A percentile compares a stretch with the other conserved stretches of the same genome.
Evolutionary conservation across 1,140 invertebrate genomes (phyloP).

Genomic region (Musca vetustissima): DNA sequence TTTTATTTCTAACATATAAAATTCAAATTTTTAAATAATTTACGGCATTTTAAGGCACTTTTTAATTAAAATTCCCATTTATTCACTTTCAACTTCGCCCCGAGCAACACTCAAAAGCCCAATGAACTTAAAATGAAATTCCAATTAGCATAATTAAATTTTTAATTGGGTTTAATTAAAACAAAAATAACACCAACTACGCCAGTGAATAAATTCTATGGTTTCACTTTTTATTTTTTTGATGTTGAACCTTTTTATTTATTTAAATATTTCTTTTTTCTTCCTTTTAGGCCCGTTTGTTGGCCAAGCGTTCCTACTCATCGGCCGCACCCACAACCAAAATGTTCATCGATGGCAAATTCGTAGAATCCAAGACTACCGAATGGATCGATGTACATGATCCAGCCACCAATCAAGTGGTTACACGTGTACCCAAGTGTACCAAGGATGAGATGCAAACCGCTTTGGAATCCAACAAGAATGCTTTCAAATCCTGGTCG

Average conservation of each 20-base stretch:
- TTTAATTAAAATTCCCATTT: no score
- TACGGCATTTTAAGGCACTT: no score
- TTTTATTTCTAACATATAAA: no score
- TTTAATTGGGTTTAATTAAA: no score
- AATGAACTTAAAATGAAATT: no score
- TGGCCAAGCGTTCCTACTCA: constrained; percentile 41
- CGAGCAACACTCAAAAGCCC: no score
- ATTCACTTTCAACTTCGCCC: no score
- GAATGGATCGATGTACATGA: constrained; percentile 95
- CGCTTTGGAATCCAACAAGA: constrained; percentile 85
- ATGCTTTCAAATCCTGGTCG: constrained; percentile 80
- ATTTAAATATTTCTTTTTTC: not conserved
- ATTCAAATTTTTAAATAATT: no score
- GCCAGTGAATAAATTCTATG: not conserved
- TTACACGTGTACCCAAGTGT: constrained; percentile 84
- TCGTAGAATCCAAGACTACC: constrained; percentile 87
- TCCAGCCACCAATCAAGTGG: constrained; percentile 87
- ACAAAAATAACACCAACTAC: not conserved
- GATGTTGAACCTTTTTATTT: not conserved
- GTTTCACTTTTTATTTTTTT: not conserved
- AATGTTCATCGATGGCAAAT: constrained; percentile 93
- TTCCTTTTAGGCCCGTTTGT: constrained; percentile 35
- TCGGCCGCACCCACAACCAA: constrained; percentile 71
- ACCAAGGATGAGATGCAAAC: constrained; percentile 90
- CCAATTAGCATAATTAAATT: no score